Conservation (phyloP, 2,113 vertebrate species). For the Sturnira hondurensis region DNA sequence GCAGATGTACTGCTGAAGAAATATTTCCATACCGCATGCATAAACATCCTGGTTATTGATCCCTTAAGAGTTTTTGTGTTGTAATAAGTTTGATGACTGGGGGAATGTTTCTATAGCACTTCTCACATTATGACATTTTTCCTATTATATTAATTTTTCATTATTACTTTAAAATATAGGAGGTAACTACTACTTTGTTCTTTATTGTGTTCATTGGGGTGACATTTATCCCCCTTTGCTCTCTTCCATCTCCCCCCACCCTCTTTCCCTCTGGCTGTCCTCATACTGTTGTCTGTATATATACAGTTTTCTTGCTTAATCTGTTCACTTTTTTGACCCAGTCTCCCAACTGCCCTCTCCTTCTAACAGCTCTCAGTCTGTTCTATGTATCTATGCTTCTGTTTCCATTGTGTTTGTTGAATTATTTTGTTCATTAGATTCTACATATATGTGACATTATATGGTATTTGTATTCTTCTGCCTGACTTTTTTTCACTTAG, state of each 20-base stretch:
- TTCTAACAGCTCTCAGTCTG: too few species aligned
- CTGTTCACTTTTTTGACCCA: too few species aligned
- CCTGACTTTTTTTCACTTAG: too few species aligned
- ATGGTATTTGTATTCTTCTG: too few species aligned
- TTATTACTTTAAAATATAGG: slow-evolving; percentile 3
- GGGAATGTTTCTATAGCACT: slow-evolving; percentile 1
- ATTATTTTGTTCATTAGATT: too few species aligned
- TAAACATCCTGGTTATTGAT: slow-evolving; percentile 57
- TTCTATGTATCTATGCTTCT: too few species aligned
- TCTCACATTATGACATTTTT: slow-evolving; percentile 15
- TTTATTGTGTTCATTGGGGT: not conserved
- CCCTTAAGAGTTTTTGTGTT: slow-evolving; percentile 44
- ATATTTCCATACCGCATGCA: slow-evolving; percentile 62
- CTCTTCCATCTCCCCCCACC: not conserved
- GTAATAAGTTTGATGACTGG: slow-evolving; percentile 4
- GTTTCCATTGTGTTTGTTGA: too few species aligned
- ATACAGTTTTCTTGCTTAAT: too few species aligned
- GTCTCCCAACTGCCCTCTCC: too few species aligned
- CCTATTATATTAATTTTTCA: not conserved
- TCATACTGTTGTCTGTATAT: not conserved
- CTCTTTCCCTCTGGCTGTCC: not conserved
- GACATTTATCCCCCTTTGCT: not conserved
- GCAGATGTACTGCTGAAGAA: slow-evolving; percentile 37
- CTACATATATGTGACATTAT: too few species aligned
- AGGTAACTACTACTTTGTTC: not conserved